Evolutionary conservation across 2,888 invertebrate species (phyloP), one percentile per base, ranked within the genome.

Genomic region (Epirrhoe tristata): DNA sequence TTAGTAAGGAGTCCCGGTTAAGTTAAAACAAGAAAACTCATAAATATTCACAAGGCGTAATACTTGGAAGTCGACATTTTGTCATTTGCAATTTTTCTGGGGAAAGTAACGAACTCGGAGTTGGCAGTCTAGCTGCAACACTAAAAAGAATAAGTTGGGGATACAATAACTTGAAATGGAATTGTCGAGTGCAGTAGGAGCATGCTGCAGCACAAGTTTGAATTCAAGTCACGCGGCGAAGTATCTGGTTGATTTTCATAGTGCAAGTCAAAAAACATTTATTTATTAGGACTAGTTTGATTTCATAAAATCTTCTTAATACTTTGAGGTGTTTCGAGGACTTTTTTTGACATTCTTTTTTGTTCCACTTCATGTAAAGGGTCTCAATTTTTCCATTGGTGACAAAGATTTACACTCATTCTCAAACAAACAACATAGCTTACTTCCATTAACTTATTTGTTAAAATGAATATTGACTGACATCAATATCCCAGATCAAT

Each of bases 191-290:
- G 77, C 71, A 73, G 71, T 58, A 36, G 59, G 54, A 73, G 72
- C 73, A 74, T 71, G 76, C 74, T 31, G 64, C 77, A 50, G 75
- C 61, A 64, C 67, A 77, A 78, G 69, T 81, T 77, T 72, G 63
- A 75, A 76, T 70, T 70, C 70, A 54, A 62, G 66, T 63, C 62
- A 66, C 72, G 76, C 66, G 67, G 66, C 39, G 73, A 77, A 76
- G 65, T 74, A 73, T 70, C 63, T 32, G 55, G 52, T 6, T 52
- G 34, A 36, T 65, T 60, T 56, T 34, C 14, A 12, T 8, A 48
- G 32, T 6, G 1, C 3, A 12, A 12, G 4, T 12, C 24, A 24
- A 24, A 24, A 24, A 24, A 24, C 24, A 24, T 24, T 24, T 24
- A 3, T 24, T 2, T 24, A 24, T 24, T 24, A 3, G 24, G 24